Conservation (phyloP, 2,888 invertebrate genomes). For the Euzetes globulus region DNA sequence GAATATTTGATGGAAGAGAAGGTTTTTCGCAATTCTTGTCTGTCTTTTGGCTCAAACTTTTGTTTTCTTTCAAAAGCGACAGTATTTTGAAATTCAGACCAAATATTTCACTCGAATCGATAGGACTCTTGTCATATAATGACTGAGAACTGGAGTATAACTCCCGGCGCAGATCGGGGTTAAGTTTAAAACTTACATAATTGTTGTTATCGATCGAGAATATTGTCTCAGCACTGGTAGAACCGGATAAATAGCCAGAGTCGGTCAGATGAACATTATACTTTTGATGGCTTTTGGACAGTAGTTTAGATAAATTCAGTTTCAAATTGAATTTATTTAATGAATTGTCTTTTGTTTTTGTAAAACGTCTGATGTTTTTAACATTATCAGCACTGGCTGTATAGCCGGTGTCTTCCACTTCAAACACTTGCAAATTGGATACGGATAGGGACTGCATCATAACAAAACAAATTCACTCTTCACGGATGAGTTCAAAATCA, state of each 20-base stretch:
- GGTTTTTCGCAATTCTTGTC: background rate
- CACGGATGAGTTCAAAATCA: too few relatives aligned
- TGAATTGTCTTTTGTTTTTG: background rate
- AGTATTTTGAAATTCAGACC: background rate
- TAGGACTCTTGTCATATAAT: background rate
- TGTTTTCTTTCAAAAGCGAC: background rate
- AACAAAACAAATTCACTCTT: background rate
- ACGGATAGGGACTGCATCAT: conserved; percentile 12
- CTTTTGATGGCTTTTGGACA: background rate
- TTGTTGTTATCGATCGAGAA: conserved; percentile 8
- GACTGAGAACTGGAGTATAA: background rate
- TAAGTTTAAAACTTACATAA: background rate
- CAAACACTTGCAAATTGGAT: background rate
- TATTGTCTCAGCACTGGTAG: conserved; percentile 1
- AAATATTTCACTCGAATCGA: background rate
- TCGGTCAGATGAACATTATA: background rate
- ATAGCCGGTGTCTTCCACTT: background rate
- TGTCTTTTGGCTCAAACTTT: background rate
- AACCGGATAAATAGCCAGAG: background rate
- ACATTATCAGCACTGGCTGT: background rate
- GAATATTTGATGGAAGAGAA: background rate
- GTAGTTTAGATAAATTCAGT: background rate
- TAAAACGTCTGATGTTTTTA: background rate
- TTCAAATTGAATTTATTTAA: background rate
- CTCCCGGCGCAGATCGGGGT: background rate